Conservation (phyloP, 92 coral and sea anemone species). For the Umimayanthus chanpuru region DNA sequence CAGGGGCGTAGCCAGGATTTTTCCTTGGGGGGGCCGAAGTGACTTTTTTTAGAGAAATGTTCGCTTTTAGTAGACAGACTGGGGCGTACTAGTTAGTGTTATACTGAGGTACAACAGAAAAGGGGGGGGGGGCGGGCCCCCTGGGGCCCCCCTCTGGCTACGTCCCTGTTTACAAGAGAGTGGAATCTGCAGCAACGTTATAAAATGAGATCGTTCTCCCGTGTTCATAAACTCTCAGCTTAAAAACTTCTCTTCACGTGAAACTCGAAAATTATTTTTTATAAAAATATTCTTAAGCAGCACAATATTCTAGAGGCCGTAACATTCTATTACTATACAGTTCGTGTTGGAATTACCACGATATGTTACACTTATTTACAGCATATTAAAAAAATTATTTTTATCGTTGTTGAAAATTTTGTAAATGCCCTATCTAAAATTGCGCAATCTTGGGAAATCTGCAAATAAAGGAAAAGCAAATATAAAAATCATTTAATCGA, state of each 20-base stretch:
- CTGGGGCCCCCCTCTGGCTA: too few relatives aligned
- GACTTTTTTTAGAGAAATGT: too few relatives aligned
- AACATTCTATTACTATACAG: slow-evolving; percentile 28
- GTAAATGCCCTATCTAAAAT: slow-evolving; percentile 17
- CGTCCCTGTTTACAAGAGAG: too few relatives aligned
- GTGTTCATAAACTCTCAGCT: slow-evolving; percentile 14
- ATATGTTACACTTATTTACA: slow-evolving; percentile 44
- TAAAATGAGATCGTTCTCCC: slow-evolving; percentile 10
- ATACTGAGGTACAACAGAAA: too few relatives aligned
- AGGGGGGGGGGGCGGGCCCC: too few relatives aligned
- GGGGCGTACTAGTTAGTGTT: too few relatives aligned
- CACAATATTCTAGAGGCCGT: slow-evolving; percentile 1
- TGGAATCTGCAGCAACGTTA: neutral
- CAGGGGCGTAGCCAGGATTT: too few relatives aligned
- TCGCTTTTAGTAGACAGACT: too few relatives aligned
- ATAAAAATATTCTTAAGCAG: slow-evolving; percentile 9
- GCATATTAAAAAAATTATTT: slow-evolving; percentile 3
- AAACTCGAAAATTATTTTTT: neutral
- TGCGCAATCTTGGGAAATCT: slow-evolving; percentile 22
- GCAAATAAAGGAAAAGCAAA: slow-evolving; percentile 1
- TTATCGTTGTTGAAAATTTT: slow-evolving; percentile 6
- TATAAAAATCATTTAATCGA: too few relatives aligned
- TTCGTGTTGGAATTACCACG: slow-evolving; percentile 3
- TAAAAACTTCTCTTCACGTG: neutral
- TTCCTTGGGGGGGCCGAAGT: too few relatives aligned